Conservation (phyloP, 2,113 vertebrate species). For the Oncorhynchus keta region DNA sequence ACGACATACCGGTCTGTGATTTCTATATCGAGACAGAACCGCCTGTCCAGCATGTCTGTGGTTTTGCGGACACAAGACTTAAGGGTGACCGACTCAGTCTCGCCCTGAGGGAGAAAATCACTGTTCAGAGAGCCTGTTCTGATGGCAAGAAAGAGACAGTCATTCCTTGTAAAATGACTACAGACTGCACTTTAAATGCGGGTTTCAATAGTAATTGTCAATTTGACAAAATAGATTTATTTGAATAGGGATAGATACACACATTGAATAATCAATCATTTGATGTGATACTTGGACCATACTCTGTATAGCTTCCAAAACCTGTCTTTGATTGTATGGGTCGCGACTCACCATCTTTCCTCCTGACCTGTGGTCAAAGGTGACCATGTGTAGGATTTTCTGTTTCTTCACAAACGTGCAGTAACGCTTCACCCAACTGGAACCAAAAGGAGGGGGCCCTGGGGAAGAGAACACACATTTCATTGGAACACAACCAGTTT, state of each 20-base stretch:
- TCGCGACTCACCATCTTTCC: slow-evolving; percentile 85
- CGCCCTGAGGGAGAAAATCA: slow-evolving; percentile 77
- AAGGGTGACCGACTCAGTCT: slow-evolving; percentile 83
- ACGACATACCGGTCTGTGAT: slow-evolving; percentile 85
- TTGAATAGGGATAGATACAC: too few species aligned
- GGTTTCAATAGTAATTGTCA: not conserved
- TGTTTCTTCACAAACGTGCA: slow-evolving; percentile 92
- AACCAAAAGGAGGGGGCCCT: slow-evolving; percentile 96
- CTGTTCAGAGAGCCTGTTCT: not conserved
- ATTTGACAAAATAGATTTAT: not conserved
- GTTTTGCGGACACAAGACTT: slow-evolving; percentile 88
- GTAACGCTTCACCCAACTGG: slow-evolving; percentile 98
- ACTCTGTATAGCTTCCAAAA: too few species aligned
- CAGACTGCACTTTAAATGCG: not conserved
- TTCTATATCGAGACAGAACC: slow-evolving; percentile 96
- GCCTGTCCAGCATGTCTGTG: slow-evolving; percentile 83
- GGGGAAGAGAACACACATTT: slow-evolving; percentile 7
- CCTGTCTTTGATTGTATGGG: not conserved
- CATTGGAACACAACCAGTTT: not conserved
- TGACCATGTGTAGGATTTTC: slow-evolving; percentile 91
- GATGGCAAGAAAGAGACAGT: not conserved
- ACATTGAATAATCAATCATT: too few species aligned
- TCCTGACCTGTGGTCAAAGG: slow-evolving; percentile 93
- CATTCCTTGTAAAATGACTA: too few species aligned
- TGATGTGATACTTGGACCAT: too few species aligned